phyloP scores from a whole-genome alignment of 2,797 vertebrate species.

The Megalops cyprinoides region DNA sequence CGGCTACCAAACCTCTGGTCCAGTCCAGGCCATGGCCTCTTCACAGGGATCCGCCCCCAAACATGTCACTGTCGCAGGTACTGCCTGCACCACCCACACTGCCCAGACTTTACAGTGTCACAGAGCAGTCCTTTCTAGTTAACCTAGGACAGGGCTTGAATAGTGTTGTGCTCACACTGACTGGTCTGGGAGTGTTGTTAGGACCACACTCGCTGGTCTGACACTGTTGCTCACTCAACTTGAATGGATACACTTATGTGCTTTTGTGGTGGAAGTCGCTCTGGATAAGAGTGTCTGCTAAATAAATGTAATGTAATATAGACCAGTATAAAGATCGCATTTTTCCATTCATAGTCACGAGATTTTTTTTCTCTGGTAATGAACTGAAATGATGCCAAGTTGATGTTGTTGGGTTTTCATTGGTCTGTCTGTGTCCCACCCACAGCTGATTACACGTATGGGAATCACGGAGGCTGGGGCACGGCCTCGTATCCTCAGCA shows the following conservation, averaged over 20 bases:
- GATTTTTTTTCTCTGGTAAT: background rate
- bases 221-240: too few species aligned
- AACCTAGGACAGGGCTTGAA: too few species aligned
- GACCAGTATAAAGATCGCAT: too few species aligned
- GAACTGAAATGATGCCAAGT: background rate
- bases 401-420: background rate
- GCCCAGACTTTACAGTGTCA: too few species aligned
- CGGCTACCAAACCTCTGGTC: conserved; percentile 89
- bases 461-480: conserved; percentile 87
- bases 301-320: too few species aligned
- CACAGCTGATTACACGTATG: conserved; percentile 85
- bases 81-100: background rate
- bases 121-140: background rate
- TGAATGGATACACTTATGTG: too few species aligned
- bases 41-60: conserved; percentile 76
- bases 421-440: conserved; percentile 4
- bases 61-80: conserved; percentile 75
- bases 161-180: too few species aligned
- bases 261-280: too few species aligned
- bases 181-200: too few species aligned
- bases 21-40: conserved; percentile 86
- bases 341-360: too few species aligned
- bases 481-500: conserved; percentile 86
- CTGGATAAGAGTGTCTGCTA: too few species aligned
- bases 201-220: too few species aligned